Base-by-base conservation (phyloP, 2,113 vertebrate genomes). In the Pantherophis guttatus region DNA sequence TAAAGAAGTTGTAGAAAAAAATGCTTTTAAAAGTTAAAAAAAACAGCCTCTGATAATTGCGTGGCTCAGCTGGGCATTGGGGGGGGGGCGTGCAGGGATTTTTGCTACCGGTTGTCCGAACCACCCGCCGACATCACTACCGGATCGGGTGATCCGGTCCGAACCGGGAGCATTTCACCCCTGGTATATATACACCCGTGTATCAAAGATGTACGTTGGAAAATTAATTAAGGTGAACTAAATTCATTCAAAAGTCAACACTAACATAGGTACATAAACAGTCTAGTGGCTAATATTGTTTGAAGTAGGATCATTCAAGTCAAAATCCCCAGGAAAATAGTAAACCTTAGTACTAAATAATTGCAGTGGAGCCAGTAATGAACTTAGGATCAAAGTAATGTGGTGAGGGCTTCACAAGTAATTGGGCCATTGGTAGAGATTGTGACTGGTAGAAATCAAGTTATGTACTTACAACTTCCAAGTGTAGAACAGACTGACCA, bases 391-490 rank as follows among this genome's bases (percentile, higher is more conserved):
- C 15, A 90, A 65, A 90, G 8, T 65, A 59, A 50, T 62, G 48
- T 55, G 29, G 8, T 21, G 52, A 54, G 54, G 29, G 53, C 7
- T 88, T 55, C 39, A 44, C 39, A 44, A 44, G 39, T 44, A 44
- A 44, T 44, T 44, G 39, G 39, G n/a, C 9, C 8, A 55, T 44
- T 39, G 26, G 39, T 6, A 19, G 86, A 39, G n/a, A 50, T 29
- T 26, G 57, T 87, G 17, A 81, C 70, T 81, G 15, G 15, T 75
- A 75, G n/a, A 75, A 33, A 75, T 19, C 70, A 39, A 75, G n/a
- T 3, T 53, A 11, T 26, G n/a, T 92, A 92, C 91, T 92, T 24
- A 92, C 58, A 70, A 26, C 50, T 92, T 88, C 48, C 58, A 88
- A 65, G 13, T 54, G 58, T 39, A 88, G 50, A 33, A 92, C 50